Evolutionary conservation across 1,140 invertebrate genomes (phyloP).

Genomic region (Prorops nasuta): DNA sequence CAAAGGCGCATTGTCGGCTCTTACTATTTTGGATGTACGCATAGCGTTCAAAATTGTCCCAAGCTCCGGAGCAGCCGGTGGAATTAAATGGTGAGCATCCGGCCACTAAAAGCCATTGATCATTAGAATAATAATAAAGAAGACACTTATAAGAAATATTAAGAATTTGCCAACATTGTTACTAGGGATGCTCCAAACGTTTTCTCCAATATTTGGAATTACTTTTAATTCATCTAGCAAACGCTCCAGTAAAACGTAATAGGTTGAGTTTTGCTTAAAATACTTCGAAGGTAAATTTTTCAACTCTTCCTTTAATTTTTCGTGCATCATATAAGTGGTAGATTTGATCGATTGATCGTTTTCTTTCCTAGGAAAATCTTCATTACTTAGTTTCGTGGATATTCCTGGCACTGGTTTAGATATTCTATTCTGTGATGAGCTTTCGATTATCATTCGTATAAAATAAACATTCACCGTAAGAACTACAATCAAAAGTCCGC

Average conservation of each 20-base stretch:
- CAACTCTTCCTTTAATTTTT: conserved; percentile 38
- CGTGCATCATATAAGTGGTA: conserved; percentile 25
- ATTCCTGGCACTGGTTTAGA: conserved; percentile 20
- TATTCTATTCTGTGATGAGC: conserved; percentile 33
- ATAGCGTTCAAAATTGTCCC: conserved; percentile 73
- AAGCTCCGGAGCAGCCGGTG: conserved; percentile 62
- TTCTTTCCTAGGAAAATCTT: too few relatives aligned
- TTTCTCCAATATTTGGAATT: conserved; percentile 31
- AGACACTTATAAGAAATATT: not conserved
- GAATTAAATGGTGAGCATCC: conserved; percentile 65
- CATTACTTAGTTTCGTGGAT: conserved; percentile 10
- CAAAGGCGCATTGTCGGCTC: conserved; percentile 72
- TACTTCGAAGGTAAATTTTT: conserved; percentile 39
- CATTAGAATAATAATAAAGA: conserved; percentile 29
- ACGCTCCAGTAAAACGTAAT: conserved; percentile 35
- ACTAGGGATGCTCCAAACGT: conserved; percentile 46
- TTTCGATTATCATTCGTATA: conserved; percentile 49
- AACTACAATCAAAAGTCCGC: conserved; percentile 46
- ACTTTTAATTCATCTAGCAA: conserved; percentile 35
- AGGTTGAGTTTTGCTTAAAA: conserved; percentile 42
- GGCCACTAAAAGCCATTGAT: too few relatives aligned
- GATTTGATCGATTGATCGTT: conserved; percentile 18
- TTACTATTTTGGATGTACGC: conserved; percentile 66
- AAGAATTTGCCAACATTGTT: conserved; percentile 32
- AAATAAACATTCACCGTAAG: conserved; percentile 46